Evolutionary conservation across 2,888 invertebrate genomes (phyloP).

Genomic region (Volucella inflata): DNA sequence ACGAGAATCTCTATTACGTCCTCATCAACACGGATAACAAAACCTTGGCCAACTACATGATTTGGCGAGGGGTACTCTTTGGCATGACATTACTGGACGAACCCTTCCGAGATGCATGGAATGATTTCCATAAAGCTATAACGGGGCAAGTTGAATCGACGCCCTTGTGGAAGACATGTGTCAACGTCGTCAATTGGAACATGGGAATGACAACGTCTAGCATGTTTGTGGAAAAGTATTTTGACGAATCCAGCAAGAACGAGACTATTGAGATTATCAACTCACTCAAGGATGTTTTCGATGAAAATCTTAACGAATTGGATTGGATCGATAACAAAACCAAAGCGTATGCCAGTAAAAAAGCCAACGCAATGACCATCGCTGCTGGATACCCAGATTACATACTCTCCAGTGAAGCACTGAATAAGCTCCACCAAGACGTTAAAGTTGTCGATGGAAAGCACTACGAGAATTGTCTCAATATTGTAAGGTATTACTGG

Average conservation of each 20-base stretch:
- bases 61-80: slow-evolving; percentile 66
- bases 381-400: slow-evolving; percentile 97
- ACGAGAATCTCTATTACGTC: slow-evolving; percentile 60
- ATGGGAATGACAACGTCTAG: slow-evolving; percentile 89
- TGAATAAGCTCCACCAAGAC: slow-evolving; percentile 92
- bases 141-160: slow-evolving; percentile 92
- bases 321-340: slow-evolving; percentile 97
- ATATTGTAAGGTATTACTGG: slow-evolving; percentile 89
- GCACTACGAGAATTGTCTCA: slow-evolving; percentile 92
- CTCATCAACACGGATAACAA: slow-evolving; percentile 46
- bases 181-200: slow-evolving; percentile 92
- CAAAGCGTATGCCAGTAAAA: slow-evolving; percentile 90
- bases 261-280: slow-evolving; percentile 93
- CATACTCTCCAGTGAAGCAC: slow-evolving; percentile 89
- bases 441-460: slow-evolving; percentile 87
- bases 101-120: slow-evolving; percentile 50
- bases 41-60: slow-evolving; percentile 75
- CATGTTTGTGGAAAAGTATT: slow-evolving; percentile 85
- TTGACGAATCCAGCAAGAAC: slow-evolving; percentile 85
- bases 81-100: slow-evolving; percentile 53
- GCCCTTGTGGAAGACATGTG: slow-evolving; percentile 94
- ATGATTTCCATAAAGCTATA: slow-evolving; percentile 87
- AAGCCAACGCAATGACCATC: slow-evolving; percentile 95
- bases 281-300: slow-evolving; percentile 92
- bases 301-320: slow-evolving; percentile 90